Percentiles rank a stretch among this genome's conserved stretches.
Evolutionary conservation across 2,888 invertebrate species (phyloP).

Genomic region (Molorchus minor): DNA sequence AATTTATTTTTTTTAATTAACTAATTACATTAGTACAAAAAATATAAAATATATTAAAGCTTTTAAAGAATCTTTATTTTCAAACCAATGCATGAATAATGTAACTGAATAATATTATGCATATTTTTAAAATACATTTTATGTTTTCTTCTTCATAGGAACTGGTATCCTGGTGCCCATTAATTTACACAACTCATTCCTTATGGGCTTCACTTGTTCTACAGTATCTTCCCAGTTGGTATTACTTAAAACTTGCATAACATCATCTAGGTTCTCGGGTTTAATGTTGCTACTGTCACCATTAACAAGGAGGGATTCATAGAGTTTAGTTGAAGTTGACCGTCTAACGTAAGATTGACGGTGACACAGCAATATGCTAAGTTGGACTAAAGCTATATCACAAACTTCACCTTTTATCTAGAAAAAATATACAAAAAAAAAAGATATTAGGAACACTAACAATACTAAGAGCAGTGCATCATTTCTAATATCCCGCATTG

Average conservation of each 20-base stretch:
- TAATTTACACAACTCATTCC: constrained; percentile 83
- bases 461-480: background rate
- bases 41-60: too few relatives aligned
- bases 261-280: constrained; percentile 75
- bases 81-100: too few relatives aligned
- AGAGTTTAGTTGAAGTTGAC: constrained; percentile 80
- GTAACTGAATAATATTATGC: too few relatives aligned
- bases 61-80: too few relatives aligned
- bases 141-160: constrained; percentile 57
- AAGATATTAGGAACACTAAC: background rate
- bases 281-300: constrained; percentile 77
- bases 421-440: constrained; percentile 41
- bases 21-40: too few relatives aligned
- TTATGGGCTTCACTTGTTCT: constrained; percentile 75
- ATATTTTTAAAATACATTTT: too few relatives aligned
- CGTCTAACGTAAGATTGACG: constrained; percentile 84
- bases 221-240: constrained; percentile 87
- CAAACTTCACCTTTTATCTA: constrained; percentile 74
- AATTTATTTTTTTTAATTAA: too few relatives aligned
- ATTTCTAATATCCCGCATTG: background rate
- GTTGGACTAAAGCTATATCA: constrained; percentile 74
- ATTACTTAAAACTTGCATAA: constrained; percentile 77
- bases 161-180: constrained; percentile 80
- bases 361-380: constrained; percentile 84
- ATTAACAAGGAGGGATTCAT: constrained; percentile 83